Evolutionary conservation across 1,140 invertebrate species (phyloP), one percentile per base, ranked within the genome.

Genomic region (Bactericera cockerelli): DNA sequence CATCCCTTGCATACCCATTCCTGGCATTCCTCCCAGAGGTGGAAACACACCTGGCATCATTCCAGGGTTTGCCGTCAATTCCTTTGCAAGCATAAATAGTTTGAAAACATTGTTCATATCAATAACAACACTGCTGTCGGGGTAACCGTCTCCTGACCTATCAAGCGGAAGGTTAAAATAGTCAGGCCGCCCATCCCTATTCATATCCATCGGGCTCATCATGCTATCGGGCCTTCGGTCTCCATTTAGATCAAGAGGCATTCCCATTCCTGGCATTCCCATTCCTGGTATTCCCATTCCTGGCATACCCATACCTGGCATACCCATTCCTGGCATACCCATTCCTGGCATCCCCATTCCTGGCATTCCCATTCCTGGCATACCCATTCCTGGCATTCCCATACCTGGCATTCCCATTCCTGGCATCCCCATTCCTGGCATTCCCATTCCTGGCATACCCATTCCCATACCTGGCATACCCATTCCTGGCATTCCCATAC

Each of bases 291-390:
- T 16, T 11, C 33, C 16, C 42, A 49, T 49, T 49, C 22, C n/a
- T 6, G 4, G 4, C 42, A 49, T 49, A 49, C 42, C 42, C 42
- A 49, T 49, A 10, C 22, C n/a, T n/a, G n/a, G 3, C 42, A 49
- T 49, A 6, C 42, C 42, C n/a, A n/a, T 4, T 4, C 8, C 8
- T 16, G 19, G 6, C 19, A 6, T 16, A 19, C 42, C 42, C 42
- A 49, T 49, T 49, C 22, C n/a, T n/a, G n/a, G 3, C 42, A 49
- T 49, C 8, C 42, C 42, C 42, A 49, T 49, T 49, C 42, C 42
- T 10, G 8, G 8, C 42, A 49, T 49, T 49, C 42, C 42, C 42
- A 49, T 49, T n/a, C 3, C 8, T 49, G 4, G 3, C 42, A n/a
- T 4, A 4, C n/a, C 4, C 42, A 49, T 49, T 22, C n/a, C n/a